Percentiles rank a stretch among this genome's conserved stretches.
These are phyloP conservation scores for Crypturellus tataupa DNA, from an alignment of 2,797 vertebrate genomes.

Conservation along the genomic window DNA sequence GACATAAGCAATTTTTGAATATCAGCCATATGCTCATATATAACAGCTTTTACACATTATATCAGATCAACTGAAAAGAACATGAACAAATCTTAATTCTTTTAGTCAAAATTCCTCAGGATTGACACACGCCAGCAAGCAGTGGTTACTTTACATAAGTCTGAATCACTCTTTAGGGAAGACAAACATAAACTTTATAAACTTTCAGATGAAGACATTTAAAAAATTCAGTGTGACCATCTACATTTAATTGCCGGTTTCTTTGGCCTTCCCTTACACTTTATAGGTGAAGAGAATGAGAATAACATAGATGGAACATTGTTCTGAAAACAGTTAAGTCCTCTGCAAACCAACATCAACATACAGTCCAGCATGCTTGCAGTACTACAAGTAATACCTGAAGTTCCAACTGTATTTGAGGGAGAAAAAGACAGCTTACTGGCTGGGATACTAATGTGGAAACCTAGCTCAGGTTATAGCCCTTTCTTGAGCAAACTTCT, in stretches of 20 bases:
- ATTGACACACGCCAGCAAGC: neutral
- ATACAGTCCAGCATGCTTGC: neutral
- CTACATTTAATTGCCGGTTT: neutral
- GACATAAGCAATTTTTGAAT: neutral
- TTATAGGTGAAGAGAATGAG: neutral
- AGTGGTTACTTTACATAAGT: neutral
- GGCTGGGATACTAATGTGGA: rapidly evolving
- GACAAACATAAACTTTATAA: neutral
- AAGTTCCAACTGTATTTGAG: neutral
- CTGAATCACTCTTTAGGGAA: neutral
- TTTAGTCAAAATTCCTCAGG: neutral
- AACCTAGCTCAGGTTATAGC: neutral
- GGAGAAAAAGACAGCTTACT: neutral
- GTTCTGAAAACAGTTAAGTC: neutral
- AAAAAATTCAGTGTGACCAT: neutral
- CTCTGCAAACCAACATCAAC: neutral
- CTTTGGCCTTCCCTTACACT: neutral
- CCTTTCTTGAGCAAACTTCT: neutral
- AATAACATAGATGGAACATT: neutral
- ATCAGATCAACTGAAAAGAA: neutral
- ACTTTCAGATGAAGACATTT: neutral
- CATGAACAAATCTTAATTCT: neutral
- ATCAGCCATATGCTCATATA: neutral
- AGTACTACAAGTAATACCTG: neutral
- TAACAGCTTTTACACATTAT: neutral